phyloP scores from a whole-genome alignment of 2,113 vertebrate genomes.

The Gobiocypris rarus region DNA sequence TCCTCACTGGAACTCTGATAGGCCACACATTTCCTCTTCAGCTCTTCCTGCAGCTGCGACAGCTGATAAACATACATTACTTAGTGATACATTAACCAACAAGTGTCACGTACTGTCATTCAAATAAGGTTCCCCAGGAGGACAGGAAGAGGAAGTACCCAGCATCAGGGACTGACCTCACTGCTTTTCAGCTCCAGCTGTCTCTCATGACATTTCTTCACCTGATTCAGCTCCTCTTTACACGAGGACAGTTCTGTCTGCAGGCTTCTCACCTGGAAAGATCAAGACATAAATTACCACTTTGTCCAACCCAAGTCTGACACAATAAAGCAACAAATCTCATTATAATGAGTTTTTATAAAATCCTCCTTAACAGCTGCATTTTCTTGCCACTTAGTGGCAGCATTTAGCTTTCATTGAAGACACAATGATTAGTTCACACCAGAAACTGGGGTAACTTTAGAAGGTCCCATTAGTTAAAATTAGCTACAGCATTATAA shows the following conservation, averaged over 20 bases:
- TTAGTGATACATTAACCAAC: not conserved
- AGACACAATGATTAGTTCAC: not conserved
- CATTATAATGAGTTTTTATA: not conserved
- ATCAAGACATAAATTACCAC: not conserved
- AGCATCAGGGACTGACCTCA: constrained; percentile 73
- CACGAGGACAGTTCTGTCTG: constrained; percentile 81
- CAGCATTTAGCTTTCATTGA: not conserved
- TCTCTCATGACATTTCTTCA: constrained; percentile 79
- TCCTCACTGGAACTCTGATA: constrained; percentile 81
- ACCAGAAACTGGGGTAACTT: not conserved
- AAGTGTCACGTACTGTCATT: not conserved
- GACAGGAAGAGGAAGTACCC: constrained; percentile 4
- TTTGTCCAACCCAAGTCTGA: not conserved
- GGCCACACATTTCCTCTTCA: constrained; percentile 76
- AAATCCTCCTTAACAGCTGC: not conserved
- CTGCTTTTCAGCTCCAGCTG: constrained; percentile 81
- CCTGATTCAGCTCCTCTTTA: constrained; percentile 80
- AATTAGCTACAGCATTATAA: too few species aligned
- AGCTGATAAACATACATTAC: constrained; percentile 72
- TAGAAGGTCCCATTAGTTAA: not conserved
- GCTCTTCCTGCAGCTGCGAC: constrained; percentile 82
- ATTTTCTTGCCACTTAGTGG: not conserved
- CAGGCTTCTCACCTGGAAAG: constrained; percentile 80
- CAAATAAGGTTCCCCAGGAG: not conserved
- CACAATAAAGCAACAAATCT: not conserved